Conservation (phyloP, 2,888 invertebrate genomes). For the Sarcophaga carnaria region DNA sequence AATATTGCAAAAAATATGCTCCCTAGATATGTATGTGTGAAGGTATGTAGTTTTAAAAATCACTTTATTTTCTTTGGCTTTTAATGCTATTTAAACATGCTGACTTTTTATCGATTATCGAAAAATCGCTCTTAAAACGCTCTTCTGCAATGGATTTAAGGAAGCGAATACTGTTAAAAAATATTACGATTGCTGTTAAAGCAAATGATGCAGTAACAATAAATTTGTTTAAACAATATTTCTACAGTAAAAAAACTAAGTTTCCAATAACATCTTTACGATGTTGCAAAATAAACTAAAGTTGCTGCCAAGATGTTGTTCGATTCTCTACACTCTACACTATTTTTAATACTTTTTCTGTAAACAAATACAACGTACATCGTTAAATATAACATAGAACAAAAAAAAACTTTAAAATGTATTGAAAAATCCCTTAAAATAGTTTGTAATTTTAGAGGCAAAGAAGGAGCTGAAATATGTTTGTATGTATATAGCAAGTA, state of each 20-base stretch:
- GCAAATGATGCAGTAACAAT: not conserved
- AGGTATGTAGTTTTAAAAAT: no score
- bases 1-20: no score
- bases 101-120: no score
- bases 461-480: not conserved
- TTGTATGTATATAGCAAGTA: not conserved
- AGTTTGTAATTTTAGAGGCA: not conserved
- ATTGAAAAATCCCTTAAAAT: slow-evolving; percentile 11
- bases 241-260: not conserved
- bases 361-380: not conserved
- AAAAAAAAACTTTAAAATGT: not conserved
- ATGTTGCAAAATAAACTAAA: slow-evolving; percentile 5
- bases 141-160: no score
- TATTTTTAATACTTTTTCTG: not conserved
- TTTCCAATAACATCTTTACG: slow-evolving; percentile 5
- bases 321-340: not conserved
- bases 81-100: no score
- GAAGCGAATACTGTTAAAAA: not conserved
- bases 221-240: not conserved
- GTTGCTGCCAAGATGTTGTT: slow-evolving; percentile 8
- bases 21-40: no score
- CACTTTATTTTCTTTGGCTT: no score
- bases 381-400: no score
- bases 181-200: not conserved
- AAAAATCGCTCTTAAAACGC: no score